phyloP scores from a whole-genome alignment of 2,888 invertebrate species.

The Eudasyphora cyanicolor region DNA sequence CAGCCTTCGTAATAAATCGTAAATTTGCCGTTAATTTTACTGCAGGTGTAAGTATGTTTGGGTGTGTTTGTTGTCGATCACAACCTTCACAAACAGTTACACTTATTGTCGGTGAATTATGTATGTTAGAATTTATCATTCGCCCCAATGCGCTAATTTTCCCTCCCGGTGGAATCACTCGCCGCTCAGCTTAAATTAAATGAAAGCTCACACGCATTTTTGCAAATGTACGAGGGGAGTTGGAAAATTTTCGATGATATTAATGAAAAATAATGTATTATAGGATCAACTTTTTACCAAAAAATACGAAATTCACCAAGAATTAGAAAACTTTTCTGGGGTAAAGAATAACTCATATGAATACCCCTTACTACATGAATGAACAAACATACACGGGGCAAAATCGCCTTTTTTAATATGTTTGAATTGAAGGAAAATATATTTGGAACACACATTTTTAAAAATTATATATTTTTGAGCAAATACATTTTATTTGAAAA shows the following conservation, averaged over 20 bases:
- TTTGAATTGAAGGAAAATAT: no score
- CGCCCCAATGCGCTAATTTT: not conserved
- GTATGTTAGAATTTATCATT: slow-evolving; percentile 27
- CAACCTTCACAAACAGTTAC: slow-evolving; percentile 45
- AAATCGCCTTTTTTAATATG: no score
- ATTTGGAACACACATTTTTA: no score
- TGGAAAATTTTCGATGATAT: not conserved
- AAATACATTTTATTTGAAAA: no score
- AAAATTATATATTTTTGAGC: no score
- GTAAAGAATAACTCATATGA: no score
- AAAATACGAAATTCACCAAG: no score
- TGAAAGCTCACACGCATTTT: slow-evolving; percentile 41
- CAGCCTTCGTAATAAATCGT: slow-evolving; percentile 1
- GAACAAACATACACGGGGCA: no score
- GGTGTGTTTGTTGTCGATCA: slow-evolving; percentile 35
- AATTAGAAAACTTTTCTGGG: no score
- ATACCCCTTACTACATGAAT: no score
- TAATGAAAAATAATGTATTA: no score
- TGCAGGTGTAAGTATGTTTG: not conserved
- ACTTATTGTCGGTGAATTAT: slow-evolving; percentile 55
- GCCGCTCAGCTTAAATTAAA: not conserved
- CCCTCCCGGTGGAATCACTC: slow-evolving; percentile 3
- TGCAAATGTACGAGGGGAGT: not conserved
- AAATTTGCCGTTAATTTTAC: not conserved
- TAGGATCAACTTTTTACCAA: no score